phyloP scores from a whole-genome alignment of 2,888 invertebrate genomes.

The Poecilobothrus nobilitatus region DNA sequence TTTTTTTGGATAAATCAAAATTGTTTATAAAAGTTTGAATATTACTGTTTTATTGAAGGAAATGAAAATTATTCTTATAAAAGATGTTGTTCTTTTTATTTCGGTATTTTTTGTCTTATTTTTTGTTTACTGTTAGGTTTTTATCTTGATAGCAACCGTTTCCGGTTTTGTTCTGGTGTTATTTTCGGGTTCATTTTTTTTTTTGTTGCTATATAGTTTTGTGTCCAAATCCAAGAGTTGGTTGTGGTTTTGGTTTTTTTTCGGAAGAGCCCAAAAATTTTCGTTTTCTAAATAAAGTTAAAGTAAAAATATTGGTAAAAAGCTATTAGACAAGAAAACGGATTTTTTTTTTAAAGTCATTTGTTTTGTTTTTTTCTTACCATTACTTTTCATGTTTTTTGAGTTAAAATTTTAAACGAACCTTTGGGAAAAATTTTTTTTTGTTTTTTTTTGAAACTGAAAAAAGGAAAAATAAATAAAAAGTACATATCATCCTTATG shows the following conservation, averaged over 20 bases:
- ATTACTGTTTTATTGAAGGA: too few relatives aligned
- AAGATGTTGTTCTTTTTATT: too few relatives aligned
- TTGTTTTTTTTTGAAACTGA: not conserved
- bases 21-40: too few relatives aligned
- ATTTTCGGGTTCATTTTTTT: not conserved
- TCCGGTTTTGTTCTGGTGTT: not conserved
- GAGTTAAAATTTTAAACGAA: not conserved
- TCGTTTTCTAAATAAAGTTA: not conserved
- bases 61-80: too few relatives aligned
- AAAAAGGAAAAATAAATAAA: not conserved
- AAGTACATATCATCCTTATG: not conserved
- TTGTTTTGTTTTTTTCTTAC: not conserved
- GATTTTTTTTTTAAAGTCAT: not conserved
- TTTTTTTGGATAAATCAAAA: too few relatives aligned
- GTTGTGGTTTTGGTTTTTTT: conserved; percentile 2
- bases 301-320: not conserved
- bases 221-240: not conserved
- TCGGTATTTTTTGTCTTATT: not conserved
- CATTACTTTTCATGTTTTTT: not conserved
- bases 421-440: not conserved
- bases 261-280: not conserved
- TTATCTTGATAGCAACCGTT: conserved; percentile 2
- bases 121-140: not conserved
- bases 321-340: not conserved
- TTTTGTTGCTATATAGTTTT: not conserved